A percentile compares a stretch with the other conserved stretches of the same genome.
Conservation (phyloP, 2,113 vertebrate genomes). For the Opisthocomus hoazin region DNA sequence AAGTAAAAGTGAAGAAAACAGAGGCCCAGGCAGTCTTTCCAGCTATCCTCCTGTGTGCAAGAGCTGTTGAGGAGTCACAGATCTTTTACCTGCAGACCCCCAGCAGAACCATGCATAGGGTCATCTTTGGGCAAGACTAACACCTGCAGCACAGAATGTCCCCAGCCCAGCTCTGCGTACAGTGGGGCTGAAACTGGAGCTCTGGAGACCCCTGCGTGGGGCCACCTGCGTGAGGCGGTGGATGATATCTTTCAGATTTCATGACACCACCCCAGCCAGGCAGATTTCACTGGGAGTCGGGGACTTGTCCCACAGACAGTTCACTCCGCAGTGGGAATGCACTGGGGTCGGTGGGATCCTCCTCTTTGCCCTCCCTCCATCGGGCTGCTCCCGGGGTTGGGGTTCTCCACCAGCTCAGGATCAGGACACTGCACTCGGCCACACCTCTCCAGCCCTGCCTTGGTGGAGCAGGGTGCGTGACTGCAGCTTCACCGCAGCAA, state of each 20-base stretch:
- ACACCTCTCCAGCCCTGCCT: background rate
- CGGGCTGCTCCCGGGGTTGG: fast-evolving
- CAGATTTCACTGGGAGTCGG: background rate
- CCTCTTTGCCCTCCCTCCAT: background rate
- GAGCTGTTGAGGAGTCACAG: background rate
- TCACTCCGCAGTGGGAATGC: background rate
- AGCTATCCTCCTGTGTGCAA: background rate
- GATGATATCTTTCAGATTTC: no score
- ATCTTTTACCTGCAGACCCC: background rate
- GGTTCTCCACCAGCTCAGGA: background rate
- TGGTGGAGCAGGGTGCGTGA: background rate
- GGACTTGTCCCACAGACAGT: background rate
- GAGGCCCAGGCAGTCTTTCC: background rate
- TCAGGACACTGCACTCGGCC: background rate
- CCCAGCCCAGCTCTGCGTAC: background rate
- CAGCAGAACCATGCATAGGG: background rate
- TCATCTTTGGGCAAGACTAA: background rate
- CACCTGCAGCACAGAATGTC: background rate
- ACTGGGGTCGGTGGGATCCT: background rate
- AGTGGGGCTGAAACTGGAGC: background rate
- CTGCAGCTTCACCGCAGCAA: background rate
- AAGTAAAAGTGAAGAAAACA: background rate
- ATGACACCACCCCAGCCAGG: fast-evolving
- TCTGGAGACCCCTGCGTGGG: background rate
- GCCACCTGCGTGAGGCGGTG: background rate